These are phyloP conservation scores for Bimastos eiseni DNA, from an alignment of 2,888 invertebrate genomes.

Conservation along the genomic window DNA sequence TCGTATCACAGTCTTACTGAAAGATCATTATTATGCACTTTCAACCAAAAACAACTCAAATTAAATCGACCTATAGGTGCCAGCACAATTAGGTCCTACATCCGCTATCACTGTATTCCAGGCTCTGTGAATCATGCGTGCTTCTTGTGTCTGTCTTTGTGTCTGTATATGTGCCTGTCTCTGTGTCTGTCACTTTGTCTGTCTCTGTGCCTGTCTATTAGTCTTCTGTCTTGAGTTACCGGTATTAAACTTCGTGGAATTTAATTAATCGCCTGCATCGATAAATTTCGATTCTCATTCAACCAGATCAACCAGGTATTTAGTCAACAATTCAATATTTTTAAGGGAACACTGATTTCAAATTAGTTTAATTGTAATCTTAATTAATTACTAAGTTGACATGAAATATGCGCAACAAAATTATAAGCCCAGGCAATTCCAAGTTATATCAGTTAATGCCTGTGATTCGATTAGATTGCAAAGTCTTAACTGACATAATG, in stretches of 20 bases:
- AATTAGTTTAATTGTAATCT: neutral
- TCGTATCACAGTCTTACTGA: neutral
- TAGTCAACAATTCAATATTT: too few species aligned
- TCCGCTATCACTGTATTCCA: neutral
- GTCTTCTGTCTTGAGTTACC: neutral
- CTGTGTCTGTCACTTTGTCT: too few species aligned
- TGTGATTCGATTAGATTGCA: neutral
- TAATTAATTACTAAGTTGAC: neutral
- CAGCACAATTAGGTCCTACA: neutral
- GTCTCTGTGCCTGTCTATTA: too few species aligned
- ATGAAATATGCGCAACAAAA: too few species aligned
- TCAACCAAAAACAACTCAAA: neutral
- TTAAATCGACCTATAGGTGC: neutral
- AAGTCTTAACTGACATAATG: neutral
- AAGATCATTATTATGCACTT: neutral
- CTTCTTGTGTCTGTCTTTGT: too few species aligned
- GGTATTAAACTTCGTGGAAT: neutral
- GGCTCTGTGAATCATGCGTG: neutral
- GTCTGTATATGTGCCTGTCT: too few species aligned
- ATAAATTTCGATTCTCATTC: neutral
- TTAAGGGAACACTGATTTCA: too few species aligned
- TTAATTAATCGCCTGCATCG: neutral
- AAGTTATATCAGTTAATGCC: too few species aligned
- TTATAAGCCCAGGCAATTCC: too few species aligned
- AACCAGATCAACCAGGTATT: neutral